Base-by-base conservation (phyloP, 2,797 vertebrate species). In the Huso huso region DNA sequence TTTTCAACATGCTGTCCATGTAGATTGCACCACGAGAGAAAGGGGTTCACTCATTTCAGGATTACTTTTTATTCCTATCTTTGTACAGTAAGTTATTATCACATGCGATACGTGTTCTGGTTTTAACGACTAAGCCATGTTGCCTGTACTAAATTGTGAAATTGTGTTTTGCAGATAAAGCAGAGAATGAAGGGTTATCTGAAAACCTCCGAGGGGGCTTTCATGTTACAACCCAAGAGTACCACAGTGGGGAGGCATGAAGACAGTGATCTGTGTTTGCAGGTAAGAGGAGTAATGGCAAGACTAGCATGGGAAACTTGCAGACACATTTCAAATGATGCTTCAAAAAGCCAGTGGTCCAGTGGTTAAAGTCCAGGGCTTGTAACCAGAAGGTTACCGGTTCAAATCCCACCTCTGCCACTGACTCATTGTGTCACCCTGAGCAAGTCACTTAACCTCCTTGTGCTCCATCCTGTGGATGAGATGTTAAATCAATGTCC, bases 201-300 rank as follows among this genome's bases (percentile, higher is more conserved):
- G 0, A 87, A 78, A 78, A 78, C 86, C 1, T 62, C 74, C 0
- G 86, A 84, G 9, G 80, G 79, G 6, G 73, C 87, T 53, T 88
- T 86, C 66, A 76, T 78, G 70, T 87, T 91, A 61, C 83, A 78
- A 11, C 65, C 73, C 1, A 76, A 68, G 74, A 84, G 70, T 1
- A 85, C 81, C 0, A 85, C 75, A 0, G 75, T 90, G 1, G 87
- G 90, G 64, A 86, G 70, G 61, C 84, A 80, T 6, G 49, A 68
- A 65, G 86, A 87, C 18, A 86, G 85, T 0, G 87, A 91, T 75
- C 77, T 92, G 15, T 70, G 90, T 67, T 80, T 92, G 69, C 80
- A 88, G 89, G 90, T 92, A 80, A 74, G 75, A 15, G 3, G 8
- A 23, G 2, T 37, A 37, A 37, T 37, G 23, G 23, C 2, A 37